A percentile compares a stretch with the other conserved stretches of the same genome.
These are phyloP conservation scores for Brachionus manjavacas DNA, from an alignment of 1,140 invertebrate genomes.

Conservation along the genomic window DNA sequence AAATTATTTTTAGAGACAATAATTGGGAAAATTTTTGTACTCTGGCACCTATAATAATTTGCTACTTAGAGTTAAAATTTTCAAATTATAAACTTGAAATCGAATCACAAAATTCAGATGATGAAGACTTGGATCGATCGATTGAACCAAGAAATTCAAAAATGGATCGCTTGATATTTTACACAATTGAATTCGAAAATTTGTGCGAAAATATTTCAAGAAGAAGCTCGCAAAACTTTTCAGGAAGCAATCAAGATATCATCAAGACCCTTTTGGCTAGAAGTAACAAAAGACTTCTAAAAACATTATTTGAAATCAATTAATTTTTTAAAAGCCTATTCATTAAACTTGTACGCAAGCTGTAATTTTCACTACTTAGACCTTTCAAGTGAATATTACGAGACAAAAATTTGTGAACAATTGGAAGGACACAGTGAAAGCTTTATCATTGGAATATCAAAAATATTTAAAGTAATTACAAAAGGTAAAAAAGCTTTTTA, in stretches of 20 bases:
- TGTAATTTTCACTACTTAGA: conserved; percentile 4
- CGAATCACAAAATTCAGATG: background rate
- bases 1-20: background rate
- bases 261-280: background rate
- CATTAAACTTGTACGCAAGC: background rate
- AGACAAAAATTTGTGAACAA: background rate
- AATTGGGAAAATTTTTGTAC: background rate
- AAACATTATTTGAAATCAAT: background rate
- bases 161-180: background rate
- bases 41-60: background rate
- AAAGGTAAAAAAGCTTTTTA: background rate
- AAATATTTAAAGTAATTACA: conserved; percentile 6
- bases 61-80: background rate
- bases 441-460: background rate
- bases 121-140: background rate
- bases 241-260: background rate
- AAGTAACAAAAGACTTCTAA: background rate
- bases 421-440: background rate
- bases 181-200: background rate
- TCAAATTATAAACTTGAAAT: conserved; percentile 24
- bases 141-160: background rate
- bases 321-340: background rate
- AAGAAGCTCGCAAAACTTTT: background rate
- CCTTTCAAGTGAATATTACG: background rate
- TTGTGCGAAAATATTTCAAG: background rate